A percentile compares a stretch with the other conserved stretches of the same genome.
These are phyloP conservation scores for Siphamia tubifer DNA, from an alignment of 2,113 vertebrate genomes.

Conservation along the genomic window DNA sequence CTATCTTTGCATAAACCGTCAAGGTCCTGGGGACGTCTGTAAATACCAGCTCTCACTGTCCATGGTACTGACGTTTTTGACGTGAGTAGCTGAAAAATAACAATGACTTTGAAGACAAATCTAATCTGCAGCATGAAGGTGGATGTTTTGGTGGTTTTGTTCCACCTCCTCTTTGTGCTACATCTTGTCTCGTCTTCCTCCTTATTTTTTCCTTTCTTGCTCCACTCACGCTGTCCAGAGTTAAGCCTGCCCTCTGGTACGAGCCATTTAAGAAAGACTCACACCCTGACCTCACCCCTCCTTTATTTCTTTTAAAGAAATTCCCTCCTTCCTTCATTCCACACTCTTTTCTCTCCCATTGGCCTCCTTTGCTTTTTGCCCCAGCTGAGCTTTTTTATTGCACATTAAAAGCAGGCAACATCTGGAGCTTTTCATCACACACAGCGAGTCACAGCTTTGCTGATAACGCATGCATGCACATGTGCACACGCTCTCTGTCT, in stretches of 20 bases:
- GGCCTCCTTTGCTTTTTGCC: constrained; percentile 82
- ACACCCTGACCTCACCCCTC: constrained; percentile 79
- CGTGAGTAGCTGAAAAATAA: background rate
- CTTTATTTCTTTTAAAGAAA: constrained; percentile 78
- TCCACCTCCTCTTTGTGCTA: background rate
- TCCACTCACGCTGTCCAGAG: constrained; percentile 64
- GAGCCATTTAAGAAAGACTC: constrained; percentile 77
- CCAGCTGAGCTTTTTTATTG: constrained; percentile 90
- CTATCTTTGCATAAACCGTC: constrained; percentile 42
- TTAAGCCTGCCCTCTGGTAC: constrained; percentile 80
- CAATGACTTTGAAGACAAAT: background rate
- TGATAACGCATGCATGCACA: constrained; percentile 72
- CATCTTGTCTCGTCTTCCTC: background rate
- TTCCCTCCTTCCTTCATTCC: constrained; percentile 84
- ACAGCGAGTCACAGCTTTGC: constrained; percentile 73
- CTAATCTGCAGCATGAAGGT: background rate
- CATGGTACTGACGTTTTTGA: background rate
- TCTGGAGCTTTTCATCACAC: constrained; percentile 86
- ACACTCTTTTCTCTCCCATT: constrained; percentile 73
- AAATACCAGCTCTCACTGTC: background rate
- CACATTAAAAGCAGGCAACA: constrained; percentile 90
- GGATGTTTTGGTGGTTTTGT: no score
- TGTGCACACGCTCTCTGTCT: constrained; percentile 47
- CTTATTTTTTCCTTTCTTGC: background rate
- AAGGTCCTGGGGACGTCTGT: background rate